A percentile compares a stretch with the other conserved stretches of the same genome.
Evolutionary conservation across 2,888 invertebrate genomes (phyloP).

Genomic region (Epicampocera succincta): DNA sequence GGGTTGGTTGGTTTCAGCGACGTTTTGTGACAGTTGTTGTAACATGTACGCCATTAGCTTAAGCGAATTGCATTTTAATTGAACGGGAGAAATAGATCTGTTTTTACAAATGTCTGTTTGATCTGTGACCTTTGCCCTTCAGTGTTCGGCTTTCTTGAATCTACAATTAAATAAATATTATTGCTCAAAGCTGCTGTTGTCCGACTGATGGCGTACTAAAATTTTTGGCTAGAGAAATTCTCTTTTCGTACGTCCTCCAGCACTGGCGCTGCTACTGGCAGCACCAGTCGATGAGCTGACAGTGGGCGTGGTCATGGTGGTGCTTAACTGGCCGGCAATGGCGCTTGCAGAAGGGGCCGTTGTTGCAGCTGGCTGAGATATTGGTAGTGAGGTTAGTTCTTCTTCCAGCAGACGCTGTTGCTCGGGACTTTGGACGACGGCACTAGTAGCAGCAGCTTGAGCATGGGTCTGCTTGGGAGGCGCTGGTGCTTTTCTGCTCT

Average conservation of each 20-base stretch:
- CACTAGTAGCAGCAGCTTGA: conserved; percentile 70
- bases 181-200: conserved; percentile 76
- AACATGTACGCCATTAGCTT: conserved; percentile 68
- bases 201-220: conserved; percentile 81
- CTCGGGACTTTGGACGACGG: conserved; percentile 73
- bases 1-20: not conserved
- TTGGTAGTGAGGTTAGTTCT: conserved; percentile 72
- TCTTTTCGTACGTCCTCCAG: conserved; percentile 77
- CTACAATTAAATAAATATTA: conserved; percentile 58
- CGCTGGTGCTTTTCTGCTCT: conserved; percentile 84
- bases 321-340: conserved; percentile 38
- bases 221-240: conserved; percentile 82
- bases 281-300: conserved; percentile 53
- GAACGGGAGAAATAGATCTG: conserved; percentile 30
- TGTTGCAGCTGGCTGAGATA: conserved; percentile 33
- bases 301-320: conserved; percentile 60
- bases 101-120: conserved; percentile 17
- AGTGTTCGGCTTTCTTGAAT: not conserved
- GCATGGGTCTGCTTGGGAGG: conserved; percentile 81
- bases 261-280: conserved; percentile 64
- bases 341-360: conserved; percentile 62
- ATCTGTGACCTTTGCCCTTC: not conserved
- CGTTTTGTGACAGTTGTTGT: not conserved
- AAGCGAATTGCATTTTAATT: conserved; percentile 51
- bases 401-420: conserved; percentile 77